Base-by-base conservation (phyloP, 2,113 vertebrate species). In the Mixornis gularis region DNA sequence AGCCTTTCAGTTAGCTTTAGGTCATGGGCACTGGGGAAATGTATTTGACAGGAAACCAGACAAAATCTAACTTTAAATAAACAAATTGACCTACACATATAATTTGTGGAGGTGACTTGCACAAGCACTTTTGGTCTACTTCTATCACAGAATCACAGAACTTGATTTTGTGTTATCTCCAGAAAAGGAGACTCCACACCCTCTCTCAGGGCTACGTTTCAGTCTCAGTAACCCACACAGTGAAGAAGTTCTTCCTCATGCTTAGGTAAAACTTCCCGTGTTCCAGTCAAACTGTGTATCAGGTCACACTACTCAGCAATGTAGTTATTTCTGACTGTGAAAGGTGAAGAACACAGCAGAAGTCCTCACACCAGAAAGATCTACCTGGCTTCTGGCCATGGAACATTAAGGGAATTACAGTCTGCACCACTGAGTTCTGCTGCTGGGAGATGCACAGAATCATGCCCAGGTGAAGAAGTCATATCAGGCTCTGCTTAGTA, bases 171-270 rank as follows among this genome's bases (percentile, higher is more conserved):
- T 1, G 0, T 38, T n/a, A 7, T 46, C n/a, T 40, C 10, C 13
- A 80, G 18, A 25, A 43, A n/a, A 32, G 16, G 16, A 73, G 16
- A 59, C 7, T 29, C 22, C 24, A 44, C 32, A 21, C 3, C 7
- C 13, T 44, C 24, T 44, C 32, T 44, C 19, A 44, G 18, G 0
- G 0, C 11, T 29, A 18, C 26, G 29, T 22, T 71, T 36, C 58
- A 49, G 51, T 13, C 26, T 64, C 46, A 38, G 36, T 18, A 36
- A 51, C 22, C 36, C 16, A 43, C 51, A 24, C 15, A 17, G 16
- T 10, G 38, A 51, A 43, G 16, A 20, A n/a, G 8, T 20, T 51
- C 13, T 51, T 58, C 27, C 43, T 51, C 22, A 13, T n/a, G 18
- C 27, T 52, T 27, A 22, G 32, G 32, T 44, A 34, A 51, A n/a